Base-by-base conservation (phyloP, 2,888 invertebrate species). In the Cryptus viduatorius region DNA sequence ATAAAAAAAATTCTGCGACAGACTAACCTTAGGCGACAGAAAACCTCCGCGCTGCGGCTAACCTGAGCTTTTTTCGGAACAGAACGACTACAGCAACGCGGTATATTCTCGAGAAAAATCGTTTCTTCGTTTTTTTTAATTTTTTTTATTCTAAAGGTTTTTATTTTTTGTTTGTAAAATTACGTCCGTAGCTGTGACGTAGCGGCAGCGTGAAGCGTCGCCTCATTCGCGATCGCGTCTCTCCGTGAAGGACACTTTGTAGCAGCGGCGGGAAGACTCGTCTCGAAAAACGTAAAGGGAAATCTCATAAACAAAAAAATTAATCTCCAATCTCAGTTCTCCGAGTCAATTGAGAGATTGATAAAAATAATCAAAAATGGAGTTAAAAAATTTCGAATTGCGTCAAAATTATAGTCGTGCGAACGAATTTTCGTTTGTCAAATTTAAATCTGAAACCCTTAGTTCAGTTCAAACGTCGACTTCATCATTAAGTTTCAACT, bases 11-110 rank as follows among this genome's bases (percentile, higher is more conserved):
- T 86, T 90, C 89, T 90, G 86, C 91, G 89, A 91, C 89, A 87
- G 90, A 93, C 92, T 93, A 93, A 93, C 93, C 93, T 93, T 92
- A 92, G 91, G 91, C 91, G 89, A 92, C 90, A 89, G 90, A 92
- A 79, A 69, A 90, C 90, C 90, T 91, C 90, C 92, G 92, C 93
- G 90, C 92, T 91, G 91, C 92, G 87, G 90, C 92, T 90, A 92
- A 90, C 81, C 82, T 84, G 85, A 89, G 56, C 75, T 61, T 56
- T 50, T 61, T 78, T 7, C 76, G 76, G 46, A 67, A 84, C 61
- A 56, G 75, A 80, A 46, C 37, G 67, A 85, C 64, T 29, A 68
- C 29, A 37, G 77, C 16, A 53, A 53, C 53, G 53, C 68, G 65
- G 19, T 31, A n/a, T 37, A 46, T 64, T 71, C 14, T 31, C 24